A percentile compares a stretch with the other conserved stretches of the same genome.
Conservation (phyloP, 2,113 vertebrate species). For the Chaenocephalus aceratus region DNA sequence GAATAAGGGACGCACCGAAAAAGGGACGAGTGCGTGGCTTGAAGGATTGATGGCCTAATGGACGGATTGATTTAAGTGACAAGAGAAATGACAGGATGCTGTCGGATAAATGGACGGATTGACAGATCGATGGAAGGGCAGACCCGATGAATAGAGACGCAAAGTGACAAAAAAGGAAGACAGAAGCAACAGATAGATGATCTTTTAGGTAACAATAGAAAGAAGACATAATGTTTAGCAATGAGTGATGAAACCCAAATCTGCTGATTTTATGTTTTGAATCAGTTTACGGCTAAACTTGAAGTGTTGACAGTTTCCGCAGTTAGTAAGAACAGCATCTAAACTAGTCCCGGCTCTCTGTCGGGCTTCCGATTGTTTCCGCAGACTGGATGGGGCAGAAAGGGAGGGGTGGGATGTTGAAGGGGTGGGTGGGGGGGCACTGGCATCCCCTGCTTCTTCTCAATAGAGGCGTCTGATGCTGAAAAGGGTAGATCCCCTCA, state of each 20-base stretch:
- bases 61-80: slow-evolving; percentile 74
- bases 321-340: slow-evolving; percentile 29
- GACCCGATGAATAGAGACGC: slow-evolving; percentile 54
- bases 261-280: slow-evolving; percentile 16
- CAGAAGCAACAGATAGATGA: slow-evolving; percentile 34
- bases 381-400: slow-evolving; percentile 57
- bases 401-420: slow-evolving; percentile 34
- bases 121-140: slow-evolving; percentile 68
- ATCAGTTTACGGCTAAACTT: slow-evolving; percentile 20
- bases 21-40: slow-evolving; percentile 40
- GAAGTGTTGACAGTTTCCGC: slow-evolving; percentile 41
- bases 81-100: slow-evolving; percentile 68
- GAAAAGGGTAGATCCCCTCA: slow-evolving; percentile 61
- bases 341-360: slow-evolving; percentile 21
- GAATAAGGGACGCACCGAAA: slow-evolving; percentile 42
- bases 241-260: slow-evolving; percentile 39
- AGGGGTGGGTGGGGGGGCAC: background rate
- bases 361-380: slow-evolving; percentile 66
- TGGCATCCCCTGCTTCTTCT: slow-evolving; percentile 44
- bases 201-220: slow-evolving; percentile 23
- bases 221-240: slow-evolving; percentile 33
- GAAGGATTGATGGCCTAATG: slow-evolving; percentile 72
- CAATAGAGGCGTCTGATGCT: slow-evolving; percentile 55
- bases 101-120: slow-evolving; percentile 65
- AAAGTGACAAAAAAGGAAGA: slow-evolving; percentile 41